phyloP scores from a whole-genome alignment of 2,797 vertebrate genomes.

The Pseudochirops cupreus region DNA sequence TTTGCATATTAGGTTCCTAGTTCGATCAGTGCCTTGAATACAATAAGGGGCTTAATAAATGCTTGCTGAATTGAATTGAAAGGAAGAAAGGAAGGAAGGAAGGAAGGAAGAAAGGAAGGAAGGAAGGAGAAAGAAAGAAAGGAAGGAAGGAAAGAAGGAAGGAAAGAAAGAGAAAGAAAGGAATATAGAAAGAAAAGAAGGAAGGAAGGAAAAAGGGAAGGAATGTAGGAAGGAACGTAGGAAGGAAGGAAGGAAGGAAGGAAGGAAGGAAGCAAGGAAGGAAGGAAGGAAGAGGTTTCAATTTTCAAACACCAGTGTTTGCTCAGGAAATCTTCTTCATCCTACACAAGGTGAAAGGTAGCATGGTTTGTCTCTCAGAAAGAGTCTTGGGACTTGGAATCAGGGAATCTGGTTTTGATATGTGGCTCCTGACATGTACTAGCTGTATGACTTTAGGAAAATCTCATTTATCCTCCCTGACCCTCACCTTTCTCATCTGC shows the following conservation, averaged over 20 bases:
- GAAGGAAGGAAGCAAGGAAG: background rate
- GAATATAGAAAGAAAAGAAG: slow-evolving; percentile 3
- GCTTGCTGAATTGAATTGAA: background rate
- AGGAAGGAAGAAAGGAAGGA: background rate
- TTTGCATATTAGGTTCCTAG: no score
- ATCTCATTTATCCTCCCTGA: background rate
- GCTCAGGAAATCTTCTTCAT: slow-evolving; percentile 42
- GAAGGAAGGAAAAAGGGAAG: slow-evolving; percentile 55
- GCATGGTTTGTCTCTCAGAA: slow-evolving; percentile 50
- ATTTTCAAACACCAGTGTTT: background rate
- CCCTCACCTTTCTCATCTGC: background rate
- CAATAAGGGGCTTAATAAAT: no score
- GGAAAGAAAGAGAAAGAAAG: background rate
- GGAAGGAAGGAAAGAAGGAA: background rate
- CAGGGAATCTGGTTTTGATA: background rate
- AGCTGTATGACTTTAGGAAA: background rate
- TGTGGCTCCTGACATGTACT: background rate
- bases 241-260: background rate
- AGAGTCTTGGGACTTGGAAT: background rate
- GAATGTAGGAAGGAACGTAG: background rate
- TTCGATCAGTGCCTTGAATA: no score
- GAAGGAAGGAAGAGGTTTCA: background rate
- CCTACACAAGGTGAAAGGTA: slow-evolving; percentile 49
- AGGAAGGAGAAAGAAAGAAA: no score
- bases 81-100: background rate